Conservation (phyloP, 2,113 vertebrate genomes). For the Mormoops blainvillei region DNA sequence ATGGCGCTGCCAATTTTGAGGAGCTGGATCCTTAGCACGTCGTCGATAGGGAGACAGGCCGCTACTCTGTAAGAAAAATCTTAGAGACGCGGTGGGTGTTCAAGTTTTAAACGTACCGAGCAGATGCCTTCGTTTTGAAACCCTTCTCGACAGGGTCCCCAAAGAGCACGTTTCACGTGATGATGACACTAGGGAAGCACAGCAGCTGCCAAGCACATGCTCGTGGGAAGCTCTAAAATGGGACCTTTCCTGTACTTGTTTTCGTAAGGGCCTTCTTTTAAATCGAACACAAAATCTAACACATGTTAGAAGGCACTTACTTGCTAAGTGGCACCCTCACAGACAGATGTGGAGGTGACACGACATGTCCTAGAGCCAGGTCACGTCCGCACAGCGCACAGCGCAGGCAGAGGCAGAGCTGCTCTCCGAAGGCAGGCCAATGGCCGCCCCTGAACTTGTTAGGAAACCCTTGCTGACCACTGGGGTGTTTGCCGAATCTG, state of each 20-base stretch:
- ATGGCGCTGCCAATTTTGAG: constrained; percentile 96
- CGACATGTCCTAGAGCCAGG: too few species aligned
- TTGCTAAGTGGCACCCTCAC: background rate
- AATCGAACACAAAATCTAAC: background rate
- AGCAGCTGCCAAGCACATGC: background rate
- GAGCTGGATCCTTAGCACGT: constrained; percentile 91
- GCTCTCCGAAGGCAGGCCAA: too few species aligned
- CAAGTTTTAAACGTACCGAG: background rate
- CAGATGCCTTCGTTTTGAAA: background rate
- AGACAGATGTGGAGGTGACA: too few species aligned
- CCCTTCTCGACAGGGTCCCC: background rate
- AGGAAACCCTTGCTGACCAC: background rate
- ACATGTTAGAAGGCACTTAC: background rate
- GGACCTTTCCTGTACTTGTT: background rate
- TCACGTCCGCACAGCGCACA: rapidly evolving
- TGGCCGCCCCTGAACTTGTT: too few species aligned
- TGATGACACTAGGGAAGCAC: background rate
- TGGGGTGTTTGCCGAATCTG: background rate
- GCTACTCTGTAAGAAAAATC: constrained; percentile 99
- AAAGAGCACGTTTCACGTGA: background rate
- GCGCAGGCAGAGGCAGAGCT: too few species aligned
- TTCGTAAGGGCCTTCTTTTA: background rate
- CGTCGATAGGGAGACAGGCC: constrained; percentile 96
- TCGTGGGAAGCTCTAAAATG: background rate
- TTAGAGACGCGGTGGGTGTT: constrained; percentile 69